These are phyloP conservation scores for Pristiophorus japonicus DNA, from an alignment of 2,113 vertebrate genomes.

Conservation along the genomic window DNA sequence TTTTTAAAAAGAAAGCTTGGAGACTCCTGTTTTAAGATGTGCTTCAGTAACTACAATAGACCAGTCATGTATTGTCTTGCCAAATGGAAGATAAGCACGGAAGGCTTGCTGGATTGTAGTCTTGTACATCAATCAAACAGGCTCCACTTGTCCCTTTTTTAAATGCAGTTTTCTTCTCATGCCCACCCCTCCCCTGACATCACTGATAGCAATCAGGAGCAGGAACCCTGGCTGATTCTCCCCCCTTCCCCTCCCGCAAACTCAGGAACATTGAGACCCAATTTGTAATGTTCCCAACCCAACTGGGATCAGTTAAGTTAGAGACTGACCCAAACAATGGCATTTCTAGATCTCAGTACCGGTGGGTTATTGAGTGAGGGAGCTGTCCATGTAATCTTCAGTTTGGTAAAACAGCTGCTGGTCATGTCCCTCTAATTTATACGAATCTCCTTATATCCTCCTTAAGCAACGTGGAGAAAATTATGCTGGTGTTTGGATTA, in stretches of 20 bases:
- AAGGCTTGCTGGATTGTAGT: not conserved
- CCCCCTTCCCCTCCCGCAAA: not conserved
- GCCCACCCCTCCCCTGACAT: not conserved
- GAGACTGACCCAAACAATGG: not conserved
- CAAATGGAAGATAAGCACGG: not conserved
- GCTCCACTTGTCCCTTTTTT: not conserved
- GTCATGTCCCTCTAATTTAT: not conserved
- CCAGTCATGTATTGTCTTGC: not conserved
- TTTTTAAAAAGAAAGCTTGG: not conserved
- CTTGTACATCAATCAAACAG: not conserved
- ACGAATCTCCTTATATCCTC: not conserved
- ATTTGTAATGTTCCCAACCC: not conserved
- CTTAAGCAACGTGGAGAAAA: slow-evolving; percentile 46
- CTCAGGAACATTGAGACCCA: not conserved
- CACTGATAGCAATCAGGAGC: not conserved
- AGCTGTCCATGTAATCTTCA: not conserved
- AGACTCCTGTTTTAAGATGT: not conserved
- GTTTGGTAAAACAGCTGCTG: not conserved
- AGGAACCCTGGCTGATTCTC: not conserved
- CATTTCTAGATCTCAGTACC: not conserved
- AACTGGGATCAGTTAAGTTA: not conserved
- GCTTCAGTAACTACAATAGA: not conserved
- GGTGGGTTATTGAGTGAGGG: not conserved
- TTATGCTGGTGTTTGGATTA: slow-evolving; percentile 49
- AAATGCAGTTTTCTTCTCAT: not conserved